Evolutionary conservation across 2,888 invertebrate genomes (phyloP).

Genomic region (Brachylomia viminalis): DNA sequence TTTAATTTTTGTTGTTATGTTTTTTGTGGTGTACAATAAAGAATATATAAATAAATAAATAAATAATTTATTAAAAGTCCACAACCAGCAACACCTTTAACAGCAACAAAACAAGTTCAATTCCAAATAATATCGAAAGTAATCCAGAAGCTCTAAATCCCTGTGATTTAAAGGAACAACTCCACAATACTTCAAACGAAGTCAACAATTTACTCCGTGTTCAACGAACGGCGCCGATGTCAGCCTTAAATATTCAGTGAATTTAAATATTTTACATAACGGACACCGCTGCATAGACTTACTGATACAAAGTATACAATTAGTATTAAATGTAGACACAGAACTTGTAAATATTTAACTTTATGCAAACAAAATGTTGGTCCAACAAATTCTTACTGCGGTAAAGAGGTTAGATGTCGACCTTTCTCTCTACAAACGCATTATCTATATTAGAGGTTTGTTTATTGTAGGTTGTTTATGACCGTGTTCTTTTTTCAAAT

Average conservation of each 20-base stretch:
- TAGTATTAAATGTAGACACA: conserved; percentile 69
- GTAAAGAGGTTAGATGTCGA: conserved; percentile 38
- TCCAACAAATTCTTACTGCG: conserved; percentile 51
- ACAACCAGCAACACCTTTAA: conserved; percentile 7
- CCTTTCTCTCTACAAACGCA: conserved; percentile 20
- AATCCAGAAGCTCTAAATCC: conserved; percentile 39
- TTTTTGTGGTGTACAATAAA: too few species aligned
- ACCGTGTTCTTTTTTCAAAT: not conserved
- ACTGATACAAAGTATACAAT: conserved; percentile 70
- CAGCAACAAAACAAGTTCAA: conserved; percentile 34
- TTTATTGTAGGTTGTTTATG: conserved; percentile 9
- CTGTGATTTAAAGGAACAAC: conserved; percentile 48
- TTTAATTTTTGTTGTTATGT: too few species aligned
- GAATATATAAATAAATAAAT: not conserved
- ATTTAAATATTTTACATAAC: conserved; percentile 66
- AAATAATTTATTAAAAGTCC: not conserved
- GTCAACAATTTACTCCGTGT: conserved; percentile 59
- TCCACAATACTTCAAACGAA: conserved; percentile 57
- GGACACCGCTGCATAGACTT: conserved; percentile 64
- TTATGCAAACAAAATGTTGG: conserved; percentile 61
- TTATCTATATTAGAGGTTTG: conserved; percentile 5
- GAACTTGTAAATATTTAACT: conserved; percentile 70
- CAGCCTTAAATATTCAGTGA: conserved; percentile 62
- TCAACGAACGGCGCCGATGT: conserved; percentile 50
- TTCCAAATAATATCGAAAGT: conserved; percentile 37